Conservation (phyloP, 2,797 vertebrate species). For the Macropus fuliginosus region DNA sequence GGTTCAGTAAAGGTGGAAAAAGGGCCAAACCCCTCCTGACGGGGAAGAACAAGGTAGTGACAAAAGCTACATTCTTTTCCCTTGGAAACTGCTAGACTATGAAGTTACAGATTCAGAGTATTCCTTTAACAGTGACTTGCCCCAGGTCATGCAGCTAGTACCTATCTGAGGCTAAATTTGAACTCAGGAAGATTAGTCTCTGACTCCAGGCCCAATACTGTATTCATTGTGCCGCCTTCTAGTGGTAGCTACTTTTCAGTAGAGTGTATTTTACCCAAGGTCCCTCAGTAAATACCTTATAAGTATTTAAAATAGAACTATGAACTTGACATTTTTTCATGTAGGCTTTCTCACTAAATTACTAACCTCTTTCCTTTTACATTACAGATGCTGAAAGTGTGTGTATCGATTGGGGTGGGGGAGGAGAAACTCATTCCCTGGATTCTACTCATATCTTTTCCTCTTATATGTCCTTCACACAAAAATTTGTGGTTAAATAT, state of each 20-base stretch:
- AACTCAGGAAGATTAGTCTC: no score
- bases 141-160: no score
- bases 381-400: neutral
- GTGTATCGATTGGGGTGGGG: no score
- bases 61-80: neutral
- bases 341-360: neutral
- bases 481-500: no score
- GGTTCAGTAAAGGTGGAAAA: neutral
- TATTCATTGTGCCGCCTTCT: no score
- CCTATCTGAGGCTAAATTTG: no score
- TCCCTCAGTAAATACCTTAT: neutral
- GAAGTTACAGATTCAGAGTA: no score
- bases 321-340: neutral
- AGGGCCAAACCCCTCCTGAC: neutral
- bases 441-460: no score
- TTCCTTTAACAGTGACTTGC: neutral
- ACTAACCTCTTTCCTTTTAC: neutral
- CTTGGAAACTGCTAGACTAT: no score
- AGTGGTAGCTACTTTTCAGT: neutral
- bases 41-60: neutral
- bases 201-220: no score
- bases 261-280: neutral
- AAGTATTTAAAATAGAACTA: neutral
- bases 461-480: no score
- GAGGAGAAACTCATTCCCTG: no score